A percentile compares a stretch with the other conserved stretches of the same genome.
Evolutionary conservation across 1,140 invertebrate species (phyloP).

Genomic region (Drosophila serrata): DNA sequence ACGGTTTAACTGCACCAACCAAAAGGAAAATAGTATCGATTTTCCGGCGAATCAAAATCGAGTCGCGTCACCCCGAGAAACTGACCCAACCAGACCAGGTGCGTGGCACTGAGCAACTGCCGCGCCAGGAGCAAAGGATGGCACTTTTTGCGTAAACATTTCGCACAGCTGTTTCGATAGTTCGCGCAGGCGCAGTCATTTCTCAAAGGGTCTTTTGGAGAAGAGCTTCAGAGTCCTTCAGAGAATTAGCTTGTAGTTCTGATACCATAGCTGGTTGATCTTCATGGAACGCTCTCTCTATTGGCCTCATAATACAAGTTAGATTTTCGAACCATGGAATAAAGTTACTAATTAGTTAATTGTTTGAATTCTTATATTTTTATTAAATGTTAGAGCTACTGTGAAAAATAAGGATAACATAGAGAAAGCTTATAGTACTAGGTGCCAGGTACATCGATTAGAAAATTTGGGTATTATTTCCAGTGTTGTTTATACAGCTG

Average conservation of each 20-base stretch:
- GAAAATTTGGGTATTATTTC: too few species aligned
- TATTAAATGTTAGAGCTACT: too few species aligned
- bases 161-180: slow-evolving; percentile 46
- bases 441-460: too few species aligned
- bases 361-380: too few species aligned
- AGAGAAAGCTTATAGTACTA: too few species aligned
- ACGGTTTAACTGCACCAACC: background rate
- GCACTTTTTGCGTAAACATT: slow-evolving; percentile 25
- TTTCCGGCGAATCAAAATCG: slow-evolving; percentile 41
- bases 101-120: slow-evolving; percentile 16
- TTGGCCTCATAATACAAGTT: too few species aligned
- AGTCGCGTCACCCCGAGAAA: background rate
- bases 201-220: too few species aligned
- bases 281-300: background rate
- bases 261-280: background rate
- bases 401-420: too few species aligned
- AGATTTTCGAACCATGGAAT: too few species aligned
- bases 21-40: slow-evolving; percentile 57
- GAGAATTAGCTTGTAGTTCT: background rate
- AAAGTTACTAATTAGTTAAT: background rate
- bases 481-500: too few species aligned
- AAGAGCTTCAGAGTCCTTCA: background rate
- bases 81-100: slow-evolving; percentile 2
- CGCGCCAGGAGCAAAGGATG: slow-evolving; percentile 7
- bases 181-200: slow-evolving; percentile 29